Base-by-base conservation (phyloP, 2,797 vertebrate genomes). In the Zenarchopterus dispar region DNA sequence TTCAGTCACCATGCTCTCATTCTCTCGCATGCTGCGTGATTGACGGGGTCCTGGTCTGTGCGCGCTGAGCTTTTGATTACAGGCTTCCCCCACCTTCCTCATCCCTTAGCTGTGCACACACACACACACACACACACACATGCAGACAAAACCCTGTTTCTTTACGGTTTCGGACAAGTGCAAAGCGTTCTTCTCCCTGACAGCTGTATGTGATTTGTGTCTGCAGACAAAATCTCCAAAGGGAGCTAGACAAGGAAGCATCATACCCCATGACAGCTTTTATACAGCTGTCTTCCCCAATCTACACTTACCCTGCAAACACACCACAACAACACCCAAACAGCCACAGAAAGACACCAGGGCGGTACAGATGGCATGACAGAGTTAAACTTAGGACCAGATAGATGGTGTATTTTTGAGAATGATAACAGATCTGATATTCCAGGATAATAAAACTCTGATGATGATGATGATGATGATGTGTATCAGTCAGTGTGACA, bases 21-120 rank as follows among this genome's bases (percentile, higher is more conserved):
- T 81, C 78, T 82, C 67, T 88, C 85, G 77, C 75, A 81, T 8
- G 62, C 68, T 51, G 55, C 64, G 81, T 95, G 95, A 95, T 91
- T 95, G 95, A 92, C 94, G 87, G 93, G 92, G 89, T 92, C 87
- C 89, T 95, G 94, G 92, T 92, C 79, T 75, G 88, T 74, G 81
- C 79, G 71, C 82, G 89, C 88, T 93, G 84, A 85, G 84, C 71
- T 85, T 91, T 92, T 88, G 90, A 94, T 93, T 92, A 92, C 90
- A 73, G 82, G 78, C 91, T 76, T 84, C 89, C 89, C 88, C 88
- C 83, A 86, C 72, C 75, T 70, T 78, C 56, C 39, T 22, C 78
- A 82, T 75, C 84, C 64, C 56, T 77, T 67, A 66, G 77, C 56
- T 63, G 68, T 65, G 73, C 70, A 64, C 76, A 78, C 70, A 65